A percentile compares a stretch with the other conserved stretches of the same genome.
Evolutionary conservation across 2,888 invertebrate species (phyloP).

Genomic region (Matsumyia berberina): DNA sequence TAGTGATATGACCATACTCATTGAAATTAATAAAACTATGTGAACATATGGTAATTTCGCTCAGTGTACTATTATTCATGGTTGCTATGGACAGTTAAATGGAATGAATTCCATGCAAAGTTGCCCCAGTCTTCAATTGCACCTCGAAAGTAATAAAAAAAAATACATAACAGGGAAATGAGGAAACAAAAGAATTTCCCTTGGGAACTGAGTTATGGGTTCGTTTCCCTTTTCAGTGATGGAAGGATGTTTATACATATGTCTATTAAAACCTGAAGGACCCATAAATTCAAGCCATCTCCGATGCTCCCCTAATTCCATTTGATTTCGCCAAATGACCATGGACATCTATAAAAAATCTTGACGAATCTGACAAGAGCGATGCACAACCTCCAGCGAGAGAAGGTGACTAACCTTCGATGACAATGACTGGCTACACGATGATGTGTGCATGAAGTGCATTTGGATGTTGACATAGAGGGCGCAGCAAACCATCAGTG

Average conservation of each 20-base stretch:
- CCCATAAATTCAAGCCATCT: no score
- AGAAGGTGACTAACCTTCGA: slow-evolving; percentile 69
- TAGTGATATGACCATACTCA: no score
- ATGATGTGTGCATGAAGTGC: slow-evolving; percentile 30
- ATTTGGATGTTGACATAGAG: slow-evolving; percentile 41
- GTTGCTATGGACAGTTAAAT: not conserved
- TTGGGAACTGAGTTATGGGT: slow-evolving; percentile 22
- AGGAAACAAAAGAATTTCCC: slow-evolving; percentile 36
- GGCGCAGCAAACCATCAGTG: slow-evolving; percentile 65
- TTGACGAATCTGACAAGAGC: not conserved
- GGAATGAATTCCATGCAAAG: slow-evolving; percentile 30
- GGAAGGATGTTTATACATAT: slow-evolving; percentile 1
- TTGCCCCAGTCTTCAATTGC: slow-evolving; percentile 23
- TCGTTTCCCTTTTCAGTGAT: slow-evolving; percentile 22
- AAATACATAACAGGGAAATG: not conserved
- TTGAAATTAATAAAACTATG: not conserved
- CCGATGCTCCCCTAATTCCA: no score
- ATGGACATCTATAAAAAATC: slow-evolving; percentile 22
- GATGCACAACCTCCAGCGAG: slow-evolving; percentile 32
- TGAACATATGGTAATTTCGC: not conserved
- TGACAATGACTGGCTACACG: slow-evolving; percentile 36
- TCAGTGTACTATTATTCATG: slow-evolving; percentile 13
- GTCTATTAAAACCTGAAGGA: no score
- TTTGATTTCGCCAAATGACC: slow-evolving; percentile 31
- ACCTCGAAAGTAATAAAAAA: slow-evolving; percentile 26